Conservation (phyloP, 2,113 vertebrate species). For the Oxyura jamaicensis region DNA sequence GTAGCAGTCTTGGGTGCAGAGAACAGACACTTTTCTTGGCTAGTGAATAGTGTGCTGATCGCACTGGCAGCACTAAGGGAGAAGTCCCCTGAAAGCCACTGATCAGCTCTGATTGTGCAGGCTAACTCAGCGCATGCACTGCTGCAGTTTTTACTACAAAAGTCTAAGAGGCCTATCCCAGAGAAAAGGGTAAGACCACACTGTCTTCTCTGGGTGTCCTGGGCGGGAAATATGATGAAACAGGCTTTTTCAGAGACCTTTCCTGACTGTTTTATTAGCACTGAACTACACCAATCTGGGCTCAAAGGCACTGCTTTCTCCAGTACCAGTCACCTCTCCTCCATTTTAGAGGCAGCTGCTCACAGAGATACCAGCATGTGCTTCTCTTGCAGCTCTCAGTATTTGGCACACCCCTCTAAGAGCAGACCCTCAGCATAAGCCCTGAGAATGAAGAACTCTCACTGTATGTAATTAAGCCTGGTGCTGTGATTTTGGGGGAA, state of each 20-base stretch:
- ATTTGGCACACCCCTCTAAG: accelerated
- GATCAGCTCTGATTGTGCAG: accelerated
- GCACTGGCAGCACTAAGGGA: neutral
- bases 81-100: too few species aligned
- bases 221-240: neutral
- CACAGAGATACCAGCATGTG: accelerated
- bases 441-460: neutral
- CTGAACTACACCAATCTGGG: accelerated
- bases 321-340: neutral
- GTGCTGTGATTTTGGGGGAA: neutral
- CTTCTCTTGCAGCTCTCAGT: too few species aligned
- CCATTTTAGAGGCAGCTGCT: neutral
- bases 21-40: too few species aligned
- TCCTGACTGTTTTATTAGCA: neutral
- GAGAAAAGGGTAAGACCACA: neutral
- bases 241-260: neutral
- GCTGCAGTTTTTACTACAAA: accelerated
- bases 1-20: neutral
- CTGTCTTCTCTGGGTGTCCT: too few species aligned
- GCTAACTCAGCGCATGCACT: accelerated
- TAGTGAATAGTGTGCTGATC: accelerated
- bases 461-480: neutral
- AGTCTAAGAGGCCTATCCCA: neutral
- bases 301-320: neutral
- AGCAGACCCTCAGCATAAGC: neutral